Base-by-base conservation (phyloP, 2,888 invertebrate genomes). In the Galerucella nymphaeae region DNA sequence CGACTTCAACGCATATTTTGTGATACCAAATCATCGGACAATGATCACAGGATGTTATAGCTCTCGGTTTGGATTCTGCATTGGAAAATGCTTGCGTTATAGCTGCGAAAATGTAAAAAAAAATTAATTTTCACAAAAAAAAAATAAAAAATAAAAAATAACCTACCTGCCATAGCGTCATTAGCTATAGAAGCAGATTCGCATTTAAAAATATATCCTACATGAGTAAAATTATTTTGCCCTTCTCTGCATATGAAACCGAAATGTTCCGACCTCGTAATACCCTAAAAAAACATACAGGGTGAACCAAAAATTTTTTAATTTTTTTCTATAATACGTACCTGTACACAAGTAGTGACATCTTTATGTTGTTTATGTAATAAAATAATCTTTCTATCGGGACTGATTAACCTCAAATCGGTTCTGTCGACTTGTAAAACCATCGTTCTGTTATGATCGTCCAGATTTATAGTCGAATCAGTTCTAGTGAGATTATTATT, bases 11-110 rank as follows among this genome's bases (percentile, higher is more conserved):
- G 81, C 95, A 96, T 0, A 98, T 88, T 81, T 94, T 92, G 83
- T 96, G 96, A 85, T 95, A 97, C 96, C 97, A 98, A 69, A 97
- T 89, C 94, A 98, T 95, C 0, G 98, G 98, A 82, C 98, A 98
- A 82, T 96, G 95, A 76, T 97, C 97, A 85, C 98, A 98, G 0
- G 94, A 93, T 83, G 94, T 90, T 71, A 94, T 91, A 0, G 92
- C 89, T 0, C 90, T 86, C 16, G 86, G 85, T 50, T 86, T 86
- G 0, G 86, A 70, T 70, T 85, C 84, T 4, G 82, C 80, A 66
- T 80, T 84, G 30, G 90, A 87, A 81, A 93, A 94, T 0, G 96
- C 95, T 86, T 94, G 94, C 71, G 91, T 93, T 73, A 96, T 92
- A 0, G 95, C 95, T 94, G 86, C 10, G 30, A 86, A 30, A 41